A percentile compares a stretch with the other conserved stretches of the same genome.
Evolutionary conservation across 2,113 vertebrate species (phyloP).

Genomic region (Camelus dromedarius): DNA sequence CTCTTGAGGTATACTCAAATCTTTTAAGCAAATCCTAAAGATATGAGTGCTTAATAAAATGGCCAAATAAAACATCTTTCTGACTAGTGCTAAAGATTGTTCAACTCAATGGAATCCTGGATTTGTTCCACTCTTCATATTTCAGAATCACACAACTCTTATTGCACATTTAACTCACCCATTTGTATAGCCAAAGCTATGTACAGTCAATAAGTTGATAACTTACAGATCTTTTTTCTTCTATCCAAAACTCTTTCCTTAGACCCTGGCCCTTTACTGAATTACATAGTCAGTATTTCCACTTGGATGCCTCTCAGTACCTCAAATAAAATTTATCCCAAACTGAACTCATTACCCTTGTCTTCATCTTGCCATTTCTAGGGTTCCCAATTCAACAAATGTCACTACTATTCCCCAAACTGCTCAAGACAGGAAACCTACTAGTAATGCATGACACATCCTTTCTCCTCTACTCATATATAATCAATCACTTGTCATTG

Average conservation of each 20-base stretch:
- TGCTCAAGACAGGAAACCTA: slow-evolving; percentile 35
- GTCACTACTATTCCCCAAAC: background rate
- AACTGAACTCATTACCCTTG: slow-evolving; percentile 37
- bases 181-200: background rate
- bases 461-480: background rate
- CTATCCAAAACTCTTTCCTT: background rate
- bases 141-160: background rate
- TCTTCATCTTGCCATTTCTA: background rate
- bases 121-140: background rate
- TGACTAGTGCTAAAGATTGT: background rate
- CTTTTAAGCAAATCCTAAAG: background rate
- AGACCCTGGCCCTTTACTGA: background rate
- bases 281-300: slow-evolving; percentile 11
- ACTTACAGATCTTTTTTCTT: background rate
- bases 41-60: background rate
- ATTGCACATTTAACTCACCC: background rate
- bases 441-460: background rate
- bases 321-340: slow-evolving; percentile 46
- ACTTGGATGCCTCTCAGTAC: slow-evolving; percentile 30
- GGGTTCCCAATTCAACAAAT: slow-evolving; percentile 8
- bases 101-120: background rate
- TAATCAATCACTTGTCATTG: background rate
- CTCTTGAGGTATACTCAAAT: background rate
- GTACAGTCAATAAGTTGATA: background rate
- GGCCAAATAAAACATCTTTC: background rate